Evolutionary conservation across 2,113 vertebrate species (phyloP).

Genomic region (Mesembrinibis cayennensis): DNA sequence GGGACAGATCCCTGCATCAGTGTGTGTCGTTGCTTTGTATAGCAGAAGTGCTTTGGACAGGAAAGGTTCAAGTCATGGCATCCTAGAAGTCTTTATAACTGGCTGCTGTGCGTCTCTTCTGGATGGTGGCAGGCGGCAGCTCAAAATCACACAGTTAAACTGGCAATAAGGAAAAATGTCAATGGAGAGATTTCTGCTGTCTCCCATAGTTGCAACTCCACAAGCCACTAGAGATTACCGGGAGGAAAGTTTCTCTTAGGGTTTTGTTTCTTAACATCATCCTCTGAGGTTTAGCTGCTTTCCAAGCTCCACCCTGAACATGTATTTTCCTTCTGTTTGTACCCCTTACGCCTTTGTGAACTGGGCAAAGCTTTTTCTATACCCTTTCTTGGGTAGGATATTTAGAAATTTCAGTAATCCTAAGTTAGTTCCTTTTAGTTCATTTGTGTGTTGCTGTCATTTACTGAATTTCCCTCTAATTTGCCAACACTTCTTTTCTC

Average conservation of each 20-base stretch:
- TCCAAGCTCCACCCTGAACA: neutral
- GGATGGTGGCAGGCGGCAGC: neutral
- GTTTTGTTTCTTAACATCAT: neutral
- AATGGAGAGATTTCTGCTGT: neutral
- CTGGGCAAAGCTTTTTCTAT: neutral
- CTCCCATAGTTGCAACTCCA: neutral
- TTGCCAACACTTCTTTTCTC: neutral
- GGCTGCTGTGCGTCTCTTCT: neutral
- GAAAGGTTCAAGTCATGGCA: neutral
- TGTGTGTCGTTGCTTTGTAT: rapidly evolving
- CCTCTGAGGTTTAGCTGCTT: neutral
- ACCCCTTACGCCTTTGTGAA: neutral
- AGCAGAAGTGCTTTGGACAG: neutral
- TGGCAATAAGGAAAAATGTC: neutral
- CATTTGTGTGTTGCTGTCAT: neutral
- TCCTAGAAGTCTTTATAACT: neutral
- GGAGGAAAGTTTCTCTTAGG: neutral
- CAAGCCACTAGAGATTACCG: neutral
- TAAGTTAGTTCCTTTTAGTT: neutral
- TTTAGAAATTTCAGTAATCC: neutral
- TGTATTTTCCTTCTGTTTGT: neutral
- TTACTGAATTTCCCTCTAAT: neutral
- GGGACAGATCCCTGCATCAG: neutral
- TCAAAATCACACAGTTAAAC: neutral
- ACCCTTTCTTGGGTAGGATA: neutral